Evolutionary conservation across 2,113 vertebrate genomes (phyloP).

Genomic region (Garra rufa): DNA sequence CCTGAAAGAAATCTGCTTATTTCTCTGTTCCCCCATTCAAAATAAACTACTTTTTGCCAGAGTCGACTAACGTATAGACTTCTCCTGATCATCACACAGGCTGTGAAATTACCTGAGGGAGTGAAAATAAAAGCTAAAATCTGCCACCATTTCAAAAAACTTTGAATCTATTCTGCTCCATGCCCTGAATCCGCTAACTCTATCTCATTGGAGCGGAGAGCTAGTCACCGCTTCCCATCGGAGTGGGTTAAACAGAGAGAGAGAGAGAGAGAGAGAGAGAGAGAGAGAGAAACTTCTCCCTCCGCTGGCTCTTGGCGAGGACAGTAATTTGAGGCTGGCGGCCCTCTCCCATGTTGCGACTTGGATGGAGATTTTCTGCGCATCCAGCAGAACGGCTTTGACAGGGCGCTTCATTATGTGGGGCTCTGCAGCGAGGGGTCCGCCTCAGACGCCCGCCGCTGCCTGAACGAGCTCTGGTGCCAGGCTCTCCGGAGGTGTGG

Average conservation of each 20-base stretch:
- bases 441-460: slow-evolving; percentile 56
- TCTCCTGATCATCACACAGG: neutral
- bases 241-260: slow-evolving; percentile 20
- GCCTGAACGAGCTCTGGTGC: slow-evolving; percentile 67
- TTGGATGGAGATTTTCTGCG: slow-evolving; percentile 76
- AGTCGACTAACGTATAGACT: neutral
- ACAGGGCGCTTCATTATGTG: slow-evolving; percentile 80
- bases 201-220: slow-evolving; percentile 34
- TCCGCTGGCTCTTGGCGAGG: slow-evolving; percentile 54
- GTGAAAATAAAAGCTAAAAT: slow-evolving; percentile 24
- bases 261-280: neutral
- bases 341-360: slow-evolving; percentile 76
- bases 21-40: neutral
- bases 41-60: neutral
- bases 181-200: slow-evolving; percentile 43
- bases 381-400: slow-evolving; percentile 74
- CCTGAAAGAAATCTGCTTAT: neutral
- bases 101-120: slow-evolving; percentile 26
- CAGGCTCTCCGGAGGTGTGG: slow-evolving; percentile 66
- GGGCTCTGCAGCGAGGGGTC: slow-evolving; percentile 69
- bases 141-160: slow-evolving; percentile 30
- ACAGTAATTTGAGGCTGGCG: slow-evolving; percentile 68
- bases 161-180: slow-evolving; percentile 25
- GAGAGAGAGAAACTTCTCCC: slow-evolving; percentile 24
- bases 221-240: slow-evolving; percentile 38